Base-by-base conservation (phyloP, 2,113 vertebrate species). In the Sitta europaea region DNA sequence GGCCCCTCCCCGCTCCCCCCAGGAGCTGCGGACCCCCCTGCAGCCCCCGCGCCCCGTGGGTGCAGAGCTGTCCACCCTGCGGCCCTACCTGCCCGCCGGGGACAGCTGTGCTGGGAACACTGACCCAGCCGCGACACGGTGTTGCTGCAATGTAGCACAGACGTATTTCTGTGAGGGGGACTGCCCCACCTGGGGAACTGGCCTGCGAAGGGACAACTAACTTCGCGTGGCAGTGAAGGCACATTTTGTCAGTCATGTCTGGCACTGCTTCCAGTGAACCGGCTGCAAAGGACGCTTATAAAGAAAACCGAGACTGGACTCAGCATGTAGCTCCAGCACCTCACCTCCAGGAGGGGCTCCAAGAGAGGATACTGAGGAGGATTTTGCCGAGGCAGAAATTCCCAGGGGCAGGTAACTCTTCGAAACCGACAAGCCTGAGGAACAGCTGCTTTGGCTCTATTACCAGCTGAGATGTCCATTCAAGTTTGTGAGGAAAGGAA, bases 1-100 rank as follows among this genome's bases (percentile, higher is more conserved):
- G 43, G n/a, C 33, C 15, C 9, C 36, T 24, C 21, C 14, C 29
- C 0, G 2, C 54, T 48, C 4, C 11, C 12, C 10, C 8, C 8
- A 7, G 22, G 19, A 48, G 14, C 71, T 38, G 57, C 48, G 50
- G 27, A 47, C 3, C 27, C 21, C 23, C 3, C 0, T 4, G 21
- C 17, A 47, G 5, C 2, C 11, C 6, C 31, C 1, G 0, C 5
- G 27, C 21, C 42, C 45, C 5, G 24, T 9, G 62, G 20, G 7
- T 25, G 33, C 65, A 50, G 42, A 78, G 65, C 61, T 61, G 54
- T 31, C 48, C 62, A 22, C 24, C 16, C 51, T 13, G 27, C 0
- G 0, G 47, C 20, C 42, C 53, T 5, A 42, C 48, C 25, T 15
- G 23, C 43, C 55, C 57, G 57, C 35, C 2, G 3, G 55, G 28